Conservation (phyloP, 2,113 vertebrate species). For the Amphiprion ocellaris region DNA sequence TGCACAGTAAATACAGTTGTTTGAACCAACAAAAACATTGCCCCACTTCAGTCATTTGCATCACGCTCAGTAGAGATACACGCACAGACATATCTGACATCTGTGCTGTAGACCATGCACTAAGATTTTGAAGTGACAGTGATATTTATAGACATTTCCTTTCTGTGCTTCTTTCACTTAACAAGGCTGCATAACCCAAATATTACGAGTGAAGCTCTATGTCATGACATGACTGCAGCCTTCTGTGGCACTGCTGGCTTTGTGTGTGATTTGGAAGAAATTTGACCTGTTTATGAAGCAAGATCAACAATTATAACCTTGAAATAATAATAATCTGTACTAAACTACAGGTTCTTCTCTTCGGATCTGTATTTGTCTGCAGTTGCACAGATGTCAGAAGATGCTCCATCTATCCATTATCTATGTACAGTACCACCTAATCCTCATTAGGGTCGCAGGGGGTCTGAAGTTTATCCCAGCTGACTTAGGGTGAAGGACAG, state of each 20-base stretch:
- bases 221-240: not conserved
- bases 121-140: constrained; percentile 23
- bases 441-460: no score
- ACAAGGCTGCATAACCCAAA: constrained; percentile 9
- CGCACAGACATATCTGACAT: constrained; percentile 41
- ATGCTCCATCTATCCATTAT: no score
- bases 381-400: no score
- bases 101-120: constrained; percentile 16
- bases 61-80: constrained; percentile 23
- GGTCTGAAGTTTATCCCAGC: no score
- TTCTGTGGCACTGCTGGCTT: not conserved
- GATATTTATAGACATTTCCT: constrained; percentile 38
- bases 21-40: constrained; percentile 54
- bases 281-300: not conserved
- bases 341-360: no score
- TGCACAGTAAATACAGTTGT: constrained; percentile 14
- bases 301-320: not conserved
- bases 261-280: not conserved
- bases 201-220: not conserved
- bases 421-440: no score
- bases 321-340: no score
- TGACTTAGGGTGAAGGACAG: no score
- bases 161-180: constrained; percentile 23
- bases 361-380: no score
- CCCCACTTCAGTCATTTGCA: constrained; percentile 49